Conservation (phyloP, 2,113 vertebrate genomes). For the Poeciliopsis occidentalis region DNA sequence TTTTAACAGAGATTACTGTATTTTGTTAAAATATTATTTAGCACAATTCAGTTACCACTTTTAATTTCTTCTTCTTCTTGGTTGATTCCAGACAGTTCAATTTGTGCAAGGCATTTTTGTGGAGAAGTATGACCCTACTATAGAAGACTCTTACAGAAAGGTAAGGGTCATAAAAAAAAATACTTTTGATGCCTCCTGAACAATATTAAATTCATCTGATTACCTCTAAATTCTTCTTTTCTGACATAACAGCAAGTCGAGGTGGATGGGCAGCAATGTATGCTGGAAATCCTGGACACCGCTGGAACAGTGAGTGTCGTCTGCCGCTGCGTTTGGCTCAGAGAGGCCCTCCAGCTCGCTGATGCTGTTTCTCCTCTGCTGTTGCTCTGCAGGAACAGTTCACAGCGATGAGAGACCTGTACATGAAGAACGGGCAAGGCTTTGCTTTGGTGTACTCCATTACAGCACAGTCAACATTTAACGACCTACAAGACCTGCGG, state of each 20-base stretch:
- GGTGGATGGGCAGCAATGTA: constrained; percentile 98
- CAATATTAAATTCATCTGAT: neutral
- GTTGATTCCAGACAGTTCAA: constrained; percentile 89
- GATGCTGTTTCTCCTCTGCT: constrained; percentile 1
- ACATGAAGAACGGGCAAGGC: constrained; percentile 99
- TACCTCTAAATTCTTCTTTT: neutral
- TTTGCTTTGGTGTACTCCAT: constrained; percentile 99
- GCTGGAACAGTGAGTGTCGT: constrained; percentile 92
- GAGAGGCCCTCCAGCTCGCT: neutral
- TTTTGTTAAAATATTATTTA: neutral
- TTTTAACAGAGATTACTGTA: neutral
- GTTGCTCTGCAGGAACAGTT: constrained; percentile 89
- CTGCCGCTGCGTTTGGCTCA: neutral
- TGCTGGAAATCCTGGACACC: constrained; percentile 98
- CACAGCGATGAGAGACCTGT: constrained; percentile 98
- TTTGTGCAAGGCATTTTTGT: constrained; percentile 99
- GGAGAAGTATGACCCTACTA: constrained; percentile 99
- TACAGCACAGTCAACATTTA: constrained; percentile 98
- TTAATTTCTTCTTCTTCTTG: constrained; percentile 2
- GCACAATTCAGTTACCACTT: neutral
- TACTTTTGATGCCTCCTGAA: neutral
- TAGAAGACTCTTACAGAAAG: constrained; percentile 99
- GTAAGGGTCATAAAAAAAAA: constrained; percentile 70
- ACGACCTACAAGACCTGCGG: constrained; percentile 96
- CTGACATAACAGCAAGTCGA: constrained; percentile 91